These are phyloP conservation scores for Onychostoma macrolepis DNA, from an alignment of 2,113 vertebrate species.

Conservation along the genomic window DNA sequence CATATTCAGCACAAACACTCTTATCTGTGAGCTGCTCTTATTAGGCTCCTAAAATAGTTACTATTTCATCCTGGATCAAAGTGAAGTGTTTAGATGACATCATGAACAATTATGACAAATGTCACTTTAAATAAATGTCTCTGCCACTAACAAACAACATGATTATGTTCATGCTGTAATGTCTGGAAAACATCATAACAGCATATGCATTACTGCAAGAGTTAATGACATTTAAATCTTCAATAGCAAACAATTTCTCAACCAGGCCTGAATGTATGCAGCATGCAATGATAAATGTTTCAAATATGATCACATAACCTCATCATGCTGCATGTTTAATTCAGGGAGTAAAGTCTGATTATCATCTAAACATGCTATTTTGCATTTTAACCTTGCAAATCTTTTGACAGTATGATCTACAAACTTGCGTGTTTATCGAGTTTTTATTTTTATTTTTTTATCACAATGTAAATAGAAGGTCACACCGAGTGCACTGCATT, in stretches of 20 bases:
- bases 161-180: neutral
- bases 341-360: neutral
- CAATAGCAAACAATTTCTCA: neutral
- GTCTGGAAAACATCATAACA: neutral
- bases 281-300: neutral
- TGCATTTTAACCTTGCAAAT: neutral
- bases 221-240: neutral
- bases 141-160: neutral
- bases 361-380: neutral
- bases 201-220: neutral
- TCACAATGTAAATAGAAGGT: neutral
- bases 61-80: neutral
- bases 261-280: neutral
- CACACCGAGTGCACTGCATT: neutral
- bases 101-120: slow-evolving; percentile 1
- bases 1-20: neutral
- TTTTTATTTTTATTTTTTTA: too few species aligned
- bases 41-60: neutral
- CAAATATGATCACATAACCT: neutral
- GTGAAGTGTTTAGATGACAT: slow-evolving; percentile 1
- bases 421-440: neutral
- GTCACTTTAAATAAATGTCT: neutral
- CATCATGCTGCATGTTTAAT: neutral
- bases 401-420: neutral
- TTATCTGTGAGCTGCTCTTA: too few species aligned